phyloP scores from a whole-genome alignment of 2,113 vertebrate species.

The Urocitellus parryii region DNA sequence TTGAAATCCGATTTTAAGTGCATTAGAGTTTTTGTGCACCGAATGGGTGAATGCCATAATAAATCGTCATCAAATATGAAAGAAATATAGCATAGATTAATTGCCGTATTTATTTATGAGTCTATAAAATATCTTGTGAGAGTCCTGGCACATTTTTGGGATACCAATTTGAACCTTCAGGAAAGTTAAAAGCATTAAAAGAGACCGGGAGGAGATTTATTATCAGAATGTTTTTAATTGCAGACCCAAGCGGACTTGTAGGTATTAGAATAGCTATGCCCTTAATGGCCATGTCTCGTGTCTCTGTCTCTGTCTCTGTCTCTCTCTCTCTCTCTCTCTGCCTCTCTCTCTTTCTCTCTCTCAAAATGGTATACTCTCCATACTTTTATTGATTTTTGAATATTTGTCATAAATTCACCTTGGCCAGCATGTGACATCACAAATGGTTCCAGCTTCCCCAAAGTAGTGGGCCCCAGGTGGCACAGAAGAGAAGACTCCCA shows the following conservation, averaged over 20 bases:
- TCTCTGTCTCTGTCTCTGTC: slow-evolving; percentile 65
- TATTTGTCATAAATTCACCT: slow-evolving; percentile 87
- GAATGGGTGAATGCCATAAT: slow-evolving; percentile 87
- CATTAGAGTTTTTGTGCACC: slow-evolving; percentile 90
- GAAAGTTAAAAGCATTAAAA: slow-evolving; percentile 92
- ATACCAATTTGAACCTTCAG: slow-evolving; percentile 90
- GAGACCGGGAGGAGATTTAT: slow-evolving; percentile 89
- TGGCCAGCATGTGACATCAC: slow-evolving; percentile 78
- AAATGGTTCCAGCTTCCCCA: slow-evolving; percentile 80
- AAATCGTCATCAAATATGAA: slow-evolving; percentile 90
- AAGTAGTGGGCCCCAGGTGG: slow-evolving; percentile 73
- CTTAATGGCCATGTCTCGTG: slow-evolving; percentile 86
- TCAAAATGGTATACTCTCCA: slow-evolving; percentile 89
- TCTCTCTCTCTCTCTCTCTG: slow-evolving; percentile 38
- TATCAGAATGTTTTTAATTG: slow-evolving; percentile 90
- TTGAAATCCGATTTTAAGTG: slow-evolving; percentile 93
- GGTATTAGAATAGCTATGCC: slow-evolving; percentile 86
- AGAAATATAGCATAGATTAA: slow-evolving; percentile 90
- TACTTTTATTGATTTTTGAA: slow-evolving; percentile 89
- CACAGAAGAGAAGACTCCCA: rapidly evolving
- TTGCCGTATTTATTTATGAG: slow-evolving; percentile 92
- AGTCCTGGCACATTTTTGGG: slow-evolving; percentile 91
- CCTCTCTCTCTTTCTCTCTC: slow-evolving; percentile 70
- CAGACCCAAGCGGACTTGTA: slow-evolving; percentile 85
- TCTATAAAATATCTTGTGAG: slow-evolving; percentile 90